phyloP scores from a whole-genome alignment of 2,113 vertebrate species.

The Xiphophorus couchianus region DNA sequence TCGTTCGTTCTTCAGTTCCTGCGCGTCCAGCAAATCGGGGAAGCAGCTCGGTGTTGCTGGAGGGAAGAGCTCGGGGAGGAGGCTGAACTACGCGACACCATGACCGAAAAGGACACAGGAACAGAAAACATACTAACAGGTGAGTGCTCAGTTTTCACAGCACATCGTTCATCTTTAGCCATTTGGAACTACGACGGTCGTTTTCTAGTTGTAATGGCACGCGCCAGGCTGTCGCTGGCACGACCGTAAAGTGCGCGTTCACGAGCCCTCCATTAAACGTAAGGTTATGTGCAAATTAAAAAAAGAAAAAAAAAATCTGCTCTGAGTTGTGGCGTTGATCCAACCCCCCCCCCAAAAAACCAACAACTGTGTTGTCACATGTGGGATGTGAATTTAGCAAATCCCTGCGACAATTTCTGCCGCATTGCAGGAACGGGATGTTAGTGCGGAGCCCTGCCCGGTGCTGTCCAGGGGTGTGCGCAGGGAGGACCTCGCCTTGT shows the following conservation, averaged over 20 bases:
- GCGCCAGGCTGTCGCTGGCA: background rate
- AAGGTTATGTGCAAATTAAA: background rate
- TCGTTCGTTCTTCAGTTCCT: background rate
- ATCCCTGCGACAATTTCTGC: background rate
- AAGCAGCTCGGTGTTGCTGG: conserved; percentile 69
- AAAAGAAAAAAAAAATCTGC: too few species aligned
- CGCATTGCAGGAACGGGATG: conserved; percentile 17
- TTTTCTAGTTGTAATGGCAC: too few species aligned
- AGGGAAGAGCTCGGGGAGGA: conserved; percentile 61
- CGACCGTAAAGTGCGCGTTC: background rate
- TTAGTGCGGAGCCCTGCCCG: background rate
- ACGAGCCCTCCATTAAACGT: background rate
- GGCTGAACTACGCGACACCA: conserved; percentile 62
- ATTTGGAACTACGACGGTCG: too few species aligned
- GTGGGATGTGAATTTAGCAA: too few species aligned
- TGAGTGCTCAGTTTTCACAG: conserved; percentile 20
- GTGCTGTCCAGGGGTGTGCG: conserved; percentile 16
- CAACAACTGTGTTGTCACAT: too few species aligned
- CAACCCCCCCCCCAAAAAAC: too few species aligned
- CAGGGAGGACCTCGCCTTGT: conserved; percentile 27
- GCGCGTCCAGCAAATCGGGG: conserved; percentile 34
- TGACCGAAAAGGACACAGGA: conserved; percentile 72
- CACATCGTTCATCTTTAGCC: too few species aligned
- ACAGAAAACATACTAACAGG: conserved; percentile 71
- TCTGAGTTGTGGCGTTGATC: background rate